Evolutionary conservation across 2,113 vertebrate genomes (phyloP).

Genomic region (Cochlearius cochlearius): DNA sequence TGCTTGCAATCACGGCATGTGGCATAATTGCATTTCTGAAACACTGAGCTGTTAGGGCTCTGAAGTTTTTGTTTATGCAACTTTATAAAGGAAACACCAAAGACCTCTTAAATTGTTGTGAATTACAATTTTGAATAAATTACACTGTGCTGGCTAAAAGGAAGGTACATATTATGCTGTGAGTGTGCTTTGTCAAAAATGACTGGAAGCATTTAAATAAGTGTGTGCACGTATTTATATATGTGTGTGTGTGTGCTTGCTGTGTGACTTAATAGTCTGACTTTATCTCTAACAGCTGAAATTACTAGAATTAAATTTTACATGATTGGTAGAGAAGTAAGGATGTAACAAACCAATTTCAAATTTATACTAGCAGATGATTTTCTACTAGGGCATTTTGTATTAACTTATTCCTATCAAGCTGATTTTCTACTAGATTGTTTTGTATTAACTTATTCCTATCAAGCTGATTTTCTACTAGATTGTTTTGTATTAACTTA

Average conservation of each 20-base stretch:
- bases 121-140: conserved; percentile 52
- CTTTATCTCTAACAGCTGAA: conserved; percentile 9
- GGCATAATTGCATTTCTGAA: conserved; percentile 67
- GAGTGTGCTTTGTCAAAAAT: background rate
- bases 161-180: background rate
- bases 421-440: background rate
- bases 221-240: background rate
- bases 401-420: background rate
- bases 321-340: background rate
- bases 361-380: background rate
- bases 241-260: background rate
- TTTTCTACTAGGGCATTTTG: conserved; percentile 24
- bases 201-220: conserved; percentile 15
- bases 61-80: conserved; percentile 34
- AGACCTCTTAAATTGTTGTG: conserved; percentile 6
- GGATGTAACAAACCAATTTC: background rate
- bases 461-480: conserved; percentile 1
- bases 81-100: conserved; percentile 45
- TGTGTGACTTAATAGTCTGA: background rate
- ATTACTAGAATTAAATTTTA: background rate
- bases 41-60: conserved; percentile 39
- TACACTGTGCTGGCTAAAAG: background rate
- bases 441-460: conserved; percentile 7
- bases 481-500: background rate
- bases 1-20: conserved; percentile 49